Evolutionary conservation across 2,797 vertebrate species (phyloP).

Genomic region (Cossypha dichroa): DNA sequence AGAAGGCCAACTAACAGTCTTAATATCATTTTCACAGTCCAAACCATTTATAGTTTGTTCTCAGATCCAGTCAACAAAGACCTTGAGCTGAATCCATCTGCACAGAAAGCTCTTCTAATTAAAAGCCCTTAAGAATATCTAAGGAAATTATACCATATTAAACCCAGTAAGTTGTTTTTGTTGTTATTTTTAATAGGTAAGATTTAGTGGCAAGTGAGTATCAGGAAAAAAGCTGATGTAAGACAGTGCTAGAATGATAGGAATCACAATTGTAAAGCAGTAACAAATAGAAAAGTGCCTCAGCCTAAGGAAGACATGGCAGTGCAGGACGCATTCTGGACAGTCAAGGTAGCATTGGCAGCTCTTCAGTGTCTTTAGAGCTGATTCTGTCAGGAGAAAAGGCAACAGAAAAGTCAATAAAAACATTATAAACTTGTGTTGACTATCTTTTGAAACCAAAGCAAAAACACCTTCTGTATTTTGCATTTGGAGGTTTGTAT

Average conservation of each 20-base stretch:
- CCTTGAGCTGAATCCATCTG: not conserved
- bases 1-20: not conserved
- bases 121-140: not conserved
- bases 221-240: not conserved
- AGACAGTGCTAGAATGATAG: not conserved
- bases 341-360: not conserved
- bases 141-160: not conserved
- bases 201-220: not conserved
- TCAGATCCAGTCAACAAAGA: not conserved
- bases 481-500: not conserved
- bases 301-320: not conserved
- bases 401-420: not conserved
- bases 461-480: not conserved
- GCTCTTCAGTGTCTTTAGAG: not conserved
- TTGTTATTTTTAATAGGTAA: not conserved
- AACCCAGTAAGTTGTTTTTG: not conserved
- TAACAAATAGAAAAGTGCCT: fast-evolving
- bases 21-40: not conserved
- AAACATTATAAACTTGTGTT: not conserved
- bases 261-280: not conserved
- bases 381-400: not conserved
- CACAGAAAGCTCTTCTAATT: not conserved
- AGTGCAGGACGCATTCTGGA: not conserved
- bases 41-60: constrained; percentile 59
- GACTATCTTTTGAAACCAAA: not conserved